Evolutionary conservation across 2,797 vertebrate species (phyloP).

Genomic region (Tiaroga cobitis): DNA sequence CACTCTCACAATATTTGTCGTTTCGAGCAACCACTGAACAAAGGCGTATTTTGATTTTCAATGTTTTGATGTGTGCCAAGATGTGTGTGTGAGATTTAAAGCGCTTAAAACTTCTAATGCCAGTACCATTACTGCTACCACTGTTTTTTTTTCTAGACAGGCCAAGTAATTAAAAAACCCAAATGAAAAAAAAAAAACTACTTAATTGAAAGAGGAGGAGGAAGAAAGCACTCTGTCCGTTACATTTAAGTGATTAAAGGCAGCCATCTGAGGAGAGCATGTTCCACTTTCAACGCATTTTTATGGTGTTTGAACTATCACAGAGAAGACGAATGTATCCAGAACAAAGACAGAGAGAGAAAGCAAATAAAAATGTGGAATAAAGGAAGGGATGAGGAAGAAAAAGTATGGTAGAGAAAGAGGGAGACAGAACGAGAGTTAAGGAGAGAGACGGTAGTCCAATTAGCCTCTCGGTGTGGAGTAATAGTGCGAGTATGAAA

Average conservation of each 20-base stretch:
- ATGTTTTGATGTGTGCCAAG: constrained; percentile 19
- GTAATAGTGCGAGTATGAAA: constrained; percentile 54
- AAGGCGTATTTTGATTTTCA: background rate
- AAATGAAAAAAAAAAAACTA: background rate
- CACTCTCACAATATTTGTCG: background rate
- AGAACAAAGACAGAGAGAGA: background rate
- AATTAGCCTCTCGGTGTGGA: constrained; percentile 55
- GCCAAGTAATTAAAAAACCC: constrained; percentile 32
- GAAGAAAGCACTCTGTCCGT: background rate
- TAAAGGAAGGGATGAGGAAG: background rate
- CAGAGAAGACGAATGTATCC: background rate
- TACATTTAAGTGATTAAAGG: constrained; percentile 39
- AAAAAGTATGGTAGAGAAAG: background rate
- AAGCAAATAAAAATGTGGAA: background rate
- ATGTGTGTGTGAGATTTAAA: background rate
- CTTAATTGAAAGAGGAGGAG: constrained; percentile 11
- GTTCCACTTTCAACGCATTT: constrained; percentile 14
- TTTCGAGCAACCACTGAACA: background rate
- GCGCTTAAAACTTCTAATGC: background rate
- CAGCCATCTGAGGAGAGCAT: background rate
- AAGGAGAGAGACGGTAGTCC: constrained; percentile 35
- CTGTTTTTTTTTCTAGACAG: background rate
- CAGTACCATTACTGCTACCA: background rate
- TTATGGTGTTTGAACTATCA: constrained; percentile 27
- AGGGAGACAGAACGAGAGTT: background rate